Percentiles rank a stretch among this genome's conserved stretches.
Conservation (phyloP, 2,797 vertebrate genomes). For the Falco concolor region DNA sequence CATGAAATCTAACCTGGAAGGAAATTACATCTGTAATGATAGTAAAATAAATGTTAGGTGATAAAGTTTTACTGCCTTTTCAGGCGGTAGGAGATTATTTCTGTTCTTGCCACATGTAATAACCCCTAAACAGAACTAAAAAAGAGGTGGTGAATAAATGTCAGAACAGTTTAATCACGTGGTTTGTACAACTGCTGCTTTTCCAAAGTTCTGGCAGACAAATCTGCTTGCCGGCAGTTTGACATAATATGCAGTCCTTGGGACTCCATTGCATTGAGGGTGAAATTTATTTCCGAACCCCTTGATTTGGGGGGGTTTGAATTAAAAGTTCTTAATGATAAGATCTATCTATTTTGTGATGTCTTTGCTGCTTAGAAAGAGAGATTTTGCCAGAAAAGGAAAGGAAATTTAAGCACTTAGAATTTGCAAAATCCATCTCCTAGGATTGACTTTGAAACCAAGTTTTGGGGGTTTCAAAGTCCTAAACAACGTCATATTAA, state of each 20-base stretch:
- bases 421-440: neutral
- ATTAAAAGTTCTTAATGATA: neutral
- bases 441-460: rapidly evolving
- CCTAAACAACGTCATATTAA: neutral
- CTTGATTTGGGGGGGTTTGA: neutral
- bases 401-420: neutral
- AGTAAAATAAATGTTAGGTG: neutral
- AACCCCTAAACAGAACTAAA: neutral
- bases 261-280: neutral
- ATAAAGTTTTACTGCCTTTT: neutral
- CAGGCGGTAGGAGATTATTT: neutral
- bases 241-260: rapidly evolving
- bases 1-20: neutral
- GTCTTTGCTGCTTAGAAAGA: neutral
- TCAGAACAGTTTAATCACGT: neutral
- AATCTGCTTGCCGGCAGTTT: neutral
- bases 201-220: neutral
- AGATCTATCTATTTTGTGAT: neutral
- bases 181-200: neutral
- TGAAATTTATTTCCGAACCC: neutral
- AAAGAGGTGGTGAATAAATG: neutral
- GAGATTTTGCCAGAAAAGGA: neutral
- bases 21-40: neutral
- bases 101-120: neutral
- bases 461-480: neutral